Conservation (phyloP, 2,888 invertebrate genomes). For the Pediacus dermestoides region DNA sequence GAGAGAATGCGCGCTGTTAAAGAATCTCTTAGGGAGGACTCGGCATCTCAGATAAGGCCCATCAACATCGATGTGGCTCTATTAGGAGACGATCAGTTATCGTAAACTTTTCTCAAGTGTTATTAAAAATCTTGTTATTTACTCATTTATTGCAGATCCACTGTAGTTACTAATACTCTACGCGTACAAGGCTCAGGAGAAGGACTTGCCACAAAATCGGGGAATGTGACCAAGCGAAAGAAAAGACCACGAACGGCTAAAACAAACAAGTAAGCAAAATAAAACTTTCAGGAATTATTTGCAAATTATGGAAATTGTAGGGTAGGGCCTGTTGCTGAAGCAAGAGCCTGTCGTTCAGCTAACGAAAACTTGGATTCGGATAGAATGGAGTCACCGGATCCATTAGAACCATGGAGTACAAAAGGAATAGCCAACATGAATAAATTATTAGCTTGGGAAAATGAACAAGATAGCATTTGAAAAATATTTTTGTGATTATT, state of each 20-base stretch:
- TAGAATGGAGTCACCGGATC: conserved; percentile 54
- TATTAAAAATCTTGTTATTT: no score
- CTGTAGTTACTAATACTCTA: conserved; percentile 27
- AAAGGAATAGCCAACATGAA: conserved; percentile 68
- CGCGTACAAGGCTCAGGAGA: conserved; percentile 39
- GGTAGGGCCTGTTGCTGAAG: conserved; percentile 50
- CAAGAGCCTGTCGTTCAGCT: conserved; percentile 49
- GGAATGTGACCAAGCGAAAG: conserved; percentile 34
- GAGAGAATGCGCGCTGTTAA: conserved; percentile 42
- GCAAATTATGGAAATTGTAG: conserved; percentile 39
- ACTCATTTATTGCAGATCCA: conserved; percentile 24
- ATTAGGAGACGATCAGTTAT: conserved; percentile 32
- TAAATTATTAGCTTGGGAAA: conserved; percentile 64
- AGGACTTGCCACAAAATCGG: conserved; percentile 37
- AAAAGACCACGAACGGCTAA: conserved; percentile 43
- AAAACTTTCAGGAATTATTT: neutral
- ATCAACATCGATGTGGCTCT: conserved; percentile 42
- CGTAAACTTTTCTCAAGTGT: conserved; percentile 27
- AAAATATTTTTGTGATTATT: neutral
- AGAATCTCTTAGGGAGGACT: conserved; percentile 34
- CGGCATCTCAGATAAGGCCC: conserved; percentile 35
- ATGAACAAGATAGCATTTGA: conserved; percentile 54
- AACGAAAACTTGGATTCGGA: conserved; percentile 36
- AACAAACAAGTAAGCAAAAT: conserved; percentile 40
- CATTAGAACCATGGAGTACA: conserved; percentile 71